Conservation (phyloP, 2,113 vertebrate genomes). For the Archocentrus centrarchus region DNA sequence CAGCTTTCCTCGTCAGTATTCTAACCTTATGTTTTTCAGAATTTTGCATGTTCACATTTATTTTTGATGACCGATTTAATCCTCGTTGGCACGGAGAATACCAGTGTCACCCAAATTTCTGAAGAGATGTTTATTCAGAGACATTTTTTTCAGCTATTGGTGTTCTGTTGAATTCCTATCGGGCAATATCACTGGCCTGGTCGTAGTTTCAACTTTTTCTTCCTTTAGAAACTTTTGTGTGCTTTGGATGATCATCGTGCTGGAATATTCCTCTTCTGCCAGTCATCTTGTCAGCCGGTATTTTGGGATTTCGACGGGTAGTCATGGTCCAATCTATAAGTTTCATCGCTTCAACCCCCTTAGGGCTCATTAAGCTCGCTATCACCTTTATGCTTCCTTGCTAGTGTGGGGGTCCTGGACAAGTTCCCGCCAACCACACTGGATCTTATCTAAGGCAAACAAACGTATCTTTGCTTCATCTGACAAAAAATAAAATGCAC, state of each 20-base stretch:
- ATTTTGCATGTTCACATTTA: too few relatives aligned
- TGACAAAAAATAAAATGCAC: background rate
- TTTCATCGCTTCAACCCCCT: background rate
- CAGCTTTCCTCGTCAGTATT: too few relatives aligned
- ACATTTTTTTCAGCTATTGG: background rate
- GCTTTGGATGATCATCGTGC: background rate
- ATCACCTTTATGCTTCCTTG: background rate
- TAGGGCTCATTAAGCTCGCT: background rate
- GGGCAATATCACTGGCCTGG: background rate
- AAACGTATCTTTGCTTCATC: background rate
- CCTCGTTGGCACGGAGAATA: background rate
- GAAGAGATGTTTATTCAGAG: background rate
- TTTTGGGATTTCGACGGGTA: background rate
- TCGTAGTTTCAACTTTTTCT: background rate
- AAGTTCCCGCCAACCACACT: background rate
- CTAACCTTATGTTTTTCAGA: too few relatives aligned
- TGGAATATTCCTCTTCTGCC: conserved; percentile 7
- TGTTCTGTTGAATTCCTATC: conserved; percentile 1
- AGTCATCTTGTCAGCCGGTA: conserved; percentile 2
- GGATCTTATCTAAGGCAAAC: background rate
- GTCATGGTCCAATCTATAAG: background rate
- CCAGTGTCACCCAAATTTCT: background rate
- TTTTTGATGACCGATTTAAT: background rate
- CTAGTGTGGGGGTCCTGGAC: rapidly evolving
- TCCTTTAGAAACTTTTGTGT: conserved; percentile 14